phyloP scores from a whole-genome alignment of 2,797 vertebrate species.

The Cyclura pinguis region DNA sequence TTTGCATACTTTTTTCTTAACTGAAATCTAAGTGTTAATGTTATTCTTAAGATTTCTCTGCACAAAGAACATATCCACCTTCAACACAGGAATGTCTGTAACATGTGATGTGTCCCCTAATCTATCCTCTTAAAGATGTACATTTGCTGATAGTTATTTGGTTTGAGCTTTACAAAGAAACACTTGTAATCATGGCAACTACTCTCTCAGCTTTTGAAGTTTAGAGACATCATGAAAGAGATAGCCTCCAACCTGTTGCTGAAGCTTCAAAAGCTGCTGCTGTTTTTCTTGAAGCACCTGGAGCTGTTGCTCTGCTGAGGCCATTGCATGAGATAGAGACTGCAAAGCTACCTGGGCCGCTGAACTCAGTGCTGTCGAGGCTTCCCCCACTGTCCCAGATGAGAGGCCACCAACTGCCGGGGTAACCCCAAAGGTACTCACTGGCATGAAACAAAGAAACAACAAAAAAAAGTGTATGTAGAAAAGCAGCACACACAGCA shows the following conservation, averaged over 20 bases:
- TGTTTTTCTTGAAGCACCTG: conserved; percentile 99
- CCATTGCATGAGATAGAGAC: conserved; percentile 99
- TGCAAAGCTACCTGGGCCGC: conserved; percentile 99
- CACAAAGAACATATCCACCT: background rate
- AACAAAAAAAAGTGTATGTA: conserved; percentile 73
- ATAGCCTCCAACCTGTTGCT: conserved; percentile 95
- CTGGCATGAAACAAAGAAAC: conserved; percentile 82
- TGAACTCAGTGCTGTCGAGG: conserved; percentile 96
- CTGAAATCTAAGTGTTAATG: conserved; percentile 32
- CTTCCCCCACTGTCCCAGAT: conserved; percentile 94
- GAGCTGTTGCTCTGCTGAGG: conserved; percentile 99
- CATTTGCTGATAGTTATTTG: conserved; percentile 5
- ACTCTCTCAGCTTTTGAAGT: conserved; percentile 81
- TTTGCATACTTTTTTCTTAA: background rate
- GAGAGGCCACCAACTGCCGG: conserved; percentile 94
- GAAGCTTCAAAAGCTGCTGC: conserved; percentile 98
- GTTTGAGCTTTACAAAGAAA: conserved; percentile 4
- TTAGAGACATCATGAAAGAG: conserved; percentile 83
- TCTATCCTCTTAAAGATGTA: background rate
- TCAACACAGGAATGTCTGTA: background rate
- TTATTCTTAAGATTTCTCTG: no score
- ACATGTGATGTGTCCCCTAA: background rate
- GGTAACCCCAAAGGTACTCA: conserved; percentile 98
- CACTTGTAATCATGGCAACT: conserved; percentile 59
- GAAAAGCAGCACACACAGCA: conserved; percentile 54